Evolutionary conservation across 2,888 invertebrate species (phyloP).

Genomic region (Eilema sororculum): DNA sequence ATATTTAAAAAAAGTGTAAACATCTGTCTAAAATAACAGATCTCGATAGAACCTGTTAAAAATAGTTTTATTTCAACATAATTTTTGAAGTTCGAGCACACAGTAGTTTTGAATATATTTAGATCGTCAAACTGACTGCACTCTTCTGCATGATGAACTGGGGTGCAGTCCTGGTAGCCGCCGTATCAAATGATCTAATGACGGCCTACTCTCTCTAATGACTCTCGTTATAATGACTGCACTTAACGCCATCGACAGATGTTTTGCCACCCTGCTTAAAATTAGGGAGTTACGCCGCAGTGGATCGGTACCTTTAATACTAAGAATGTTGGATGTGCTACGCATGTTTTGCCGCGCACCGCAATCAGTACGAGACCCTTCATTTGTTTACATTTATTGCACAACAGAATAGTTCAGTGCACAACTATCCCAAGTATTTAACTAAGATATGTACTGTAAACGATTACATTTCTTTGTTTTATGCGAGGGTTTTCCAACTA

Average conservation of each 20-base stretch:
- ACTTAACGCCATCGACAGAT: too few species aligned
- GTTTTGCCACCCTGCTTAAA: too few species aligned
- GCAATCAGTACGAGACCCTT: constrained; percentile 2
- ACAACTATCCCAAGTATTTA: constrained; percentile 2
- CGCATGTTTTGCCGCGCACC: background rate
- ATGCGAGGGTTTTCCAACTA: background rate
- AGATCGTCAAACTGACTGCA: too few species aligned
- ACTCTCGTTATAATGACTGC: too few species aligned
- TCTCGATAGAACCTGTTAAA: too few species aligned
- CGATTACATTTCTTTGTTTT: background rate
- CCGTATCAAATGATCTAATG: too few species aligned
- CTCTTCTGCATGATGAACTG: too few species aligned
- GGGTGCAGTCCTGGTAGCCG: too few species aligned
- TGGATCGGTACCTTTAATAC: background rate
- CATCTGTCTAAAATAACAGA: too few species aligned
- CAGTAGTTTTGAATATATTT: background rate
- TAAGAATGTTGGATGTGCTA: background rate
- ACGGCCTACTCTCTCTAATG: too few species aligned
- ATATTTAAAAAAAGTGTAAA: too few species aligned
- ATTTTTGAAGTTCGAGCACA: background rate
- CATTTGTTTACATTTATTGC: constrained; percentile 4
- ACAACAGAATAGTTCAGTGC: background rate
- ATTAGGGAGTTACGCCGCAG: background rate
- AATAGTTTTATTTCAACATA: background rate
- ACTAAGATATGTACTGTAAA: background rate